Evolutionary conservation across 2,797 vertebrate species (phyloP), one percentile per base, ranked within the genome.

Genomic region (Neosilurus hyrtlii): DNA sequence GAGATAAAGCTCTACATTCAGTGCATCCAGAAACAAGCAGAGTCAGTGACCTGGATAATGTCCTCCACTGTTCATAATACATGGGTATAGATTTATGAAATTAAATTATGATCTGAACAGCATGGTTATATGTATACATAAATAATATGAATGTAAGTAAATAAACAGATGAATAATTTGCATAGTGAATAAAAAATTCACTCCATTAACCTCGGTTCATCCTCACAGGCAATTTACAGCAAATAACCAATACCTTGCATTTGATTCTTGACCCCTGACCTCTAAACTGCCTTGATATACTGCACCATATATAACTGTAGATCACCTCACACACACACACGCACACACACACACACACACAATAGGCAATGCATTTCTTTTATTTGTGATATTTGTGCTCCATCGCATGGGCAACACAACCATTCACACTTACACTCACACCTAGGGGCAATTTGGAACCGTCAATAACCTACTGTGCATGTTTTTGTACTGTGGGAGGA

Each of bases 1-100:
- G 84, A 91, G 91, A 88, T 91, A 86, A 56, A 93, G 87, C 91
- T 88, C 80, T 15, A 83, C 88, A 85, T 89, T 86, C 79, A 86
- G 81, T 20, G 68, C 85, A 77, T 24, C 83, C 88, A 78, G 89
- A 89, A 87, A 43, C 52, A 65, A 82, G 8, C 56, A 35, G 24
- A 57, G 37, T 10, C 71, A 82, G 37, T 22, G 43, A 80, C 72
- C 70, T 66, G 30, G 70, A 82, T 84, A 85, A 70, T 24, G 22
- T 76, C 15, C 37, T 43, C 9, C 9, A 26, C 81, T 84, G 35
- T 81, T 83, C 26, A 73, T 51, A 62, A n/a, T 11, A 3, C 43
- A 26, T 49, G 67, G 22, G 37, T 70, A 16, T 10, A 70, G 20
- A 70, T 70, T 70, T 70, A 37, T 0, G 6, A 12, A 8, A 16